These are phyloP conservation scores for Trichogramma dendrolimi DNA, from an alignment of 2,888 invertebrate species.

Conservation along the genomic window DNA sequence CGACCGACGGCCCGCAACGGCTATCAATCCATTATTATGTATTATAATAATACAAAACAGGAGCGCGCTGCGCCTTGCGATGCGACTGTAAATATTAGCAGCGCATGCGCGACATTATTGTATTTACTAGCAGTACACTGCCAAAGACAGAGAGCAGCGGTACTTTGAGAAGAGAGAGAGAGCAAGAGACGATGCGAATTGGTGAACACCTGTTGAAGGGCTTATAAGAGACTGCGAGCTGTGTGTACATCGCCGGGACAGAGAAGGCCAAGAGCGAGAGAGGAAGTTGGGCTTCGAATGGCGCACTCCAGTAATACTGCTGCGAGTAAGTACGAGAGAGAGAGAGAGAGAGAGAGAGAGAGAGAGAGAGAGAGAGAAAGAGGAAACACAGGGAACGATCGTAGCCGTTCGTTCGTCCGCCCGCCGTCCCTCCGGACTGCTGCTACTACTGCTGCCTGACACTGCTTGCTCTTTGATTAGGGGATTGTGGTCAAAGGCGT, in stretches of 20 bases:
- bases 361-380: constrained; percentile 11
- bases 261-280: background rate
- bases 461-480: constrained; percentile 43
- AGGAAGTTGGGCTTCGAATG: background rate
- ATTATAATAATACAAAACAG: too few relatives aligned
- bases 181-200: too few relatives aligned
- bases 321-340: background rate
- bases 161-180: too few relatives aligned
- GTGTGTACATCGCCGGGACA: constrained; percentile 14
- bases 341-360: constrained; percentile 12
- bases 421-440: background rate
- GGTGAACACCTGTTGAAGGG: constrained; percentile 52
- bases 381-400: constrained; percentile 15
- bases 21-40: too few relatives aligned
- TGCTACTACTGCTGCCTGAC: too few relatives aligned
- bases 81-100: constrained; percentile 43
- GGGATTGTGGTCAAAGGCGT: constrained; percentile 45
- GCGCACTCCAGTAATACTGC: too few relatives aligned
- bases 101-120: constrained; percentile 52
- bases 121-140: constrained; percentile 40
- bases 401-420: background rate
- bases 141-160: too few relatives aligned
- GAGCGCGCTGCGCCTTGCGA: constrained; percentile 11
- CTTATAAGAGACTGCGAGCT: constrained; percentile 47
- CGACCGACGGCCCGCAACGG: too few relatives aligned